Evolutionary conservation across 2,113 vertebrate genomes (phyloP), one percentile per base, ranked within the genome.

Genomic region (Tricholaema leucomelas): DNA sequence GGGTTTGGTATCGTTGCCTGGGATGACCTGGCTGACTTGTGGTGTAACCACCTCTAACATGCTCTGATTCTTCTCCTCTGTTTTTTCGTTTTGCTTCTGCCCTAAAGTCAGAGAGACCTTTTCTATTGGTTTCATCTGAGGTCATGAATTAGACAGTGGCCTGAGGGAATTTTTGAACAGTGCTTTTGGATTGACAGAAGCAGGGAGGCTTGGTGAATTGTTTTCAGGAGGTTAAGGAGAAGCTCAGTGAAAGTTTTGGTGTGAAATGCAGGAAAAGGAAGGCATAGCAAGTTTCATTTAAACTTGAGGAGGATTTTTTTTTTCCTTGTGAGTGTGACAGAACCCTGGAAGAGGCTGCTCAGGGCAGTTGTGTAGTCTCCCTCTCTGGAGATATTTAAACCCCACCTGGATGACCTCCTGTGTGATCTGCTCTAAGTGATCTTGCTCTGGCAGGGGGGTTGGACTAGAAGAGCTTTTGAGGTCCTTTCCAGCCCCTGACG

Each of bases 1-100:
- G 73, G 31, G 12, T 67, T 66, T 7, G 64, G 7, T 42, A 10
- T 1, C 5, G 59, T 33, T 24, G n/a, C 54, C 44, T 50, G 69
- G 33, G 52, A 7, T 71, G 72, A 44, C 23, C 31, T 5, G 16
- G 18, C 15, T 63, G 70, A 63, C 21, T 54, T 13, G n/a, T 55
- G 14, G 19, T n/a, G n/a, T 50, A 56, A 7, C 28, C 30, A 20
- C 38, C 35, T 36, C 1, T 10, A 20, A 27, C 38, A 31, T 6
- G 1, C 9, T 23, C 31, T 33, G 6, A 1, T 2, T 54, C 31
- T 55, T 46, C 18, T 3, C 50, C 30, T 33, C 5, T 6, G 25
- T 33, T 44, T 55, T 13, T 10, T 40, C 48, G 59, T 42, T 30
- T 63, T 31, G 11, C 69, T 61, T 40, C 31, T 46, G n/a, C 42